Conservation (phyloP, 2,888 invertebrate genomes). For the Caenorhabditis wallacei region DNA sequence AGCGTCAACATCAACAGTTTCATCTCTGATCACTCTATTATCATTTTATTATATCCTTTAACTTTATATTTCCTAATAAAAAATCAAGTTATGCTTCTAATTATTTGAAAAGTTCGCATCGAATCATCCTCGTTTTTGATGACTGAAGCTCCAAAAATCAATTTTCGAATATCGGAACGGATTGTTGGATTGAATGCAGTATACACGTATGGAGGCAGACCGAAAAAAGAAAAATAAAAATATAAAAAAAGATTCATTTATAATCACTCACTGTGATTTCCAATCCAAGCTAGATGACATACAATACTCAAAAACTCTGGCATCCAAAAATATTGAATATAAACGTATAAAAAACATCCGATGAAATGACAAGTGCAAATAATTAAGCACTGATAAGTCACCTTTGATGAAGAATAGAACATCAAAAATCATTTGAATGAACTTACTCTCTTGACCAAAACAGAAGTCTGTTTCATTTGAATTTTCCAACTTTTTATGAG, state of each 20-base stretch:
- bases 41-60: constrained; percentile 8
- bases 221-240: constrained; percentile 3
- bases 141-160: neutral
- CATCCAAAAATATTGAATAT: constrained; percentile 66
- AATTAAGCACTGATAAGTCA: constrained; percentile 58
- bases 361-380: constrained; percentile 66
- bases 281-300: constrained; percentile 69
- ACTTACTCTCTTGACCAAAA: constrained; percentile 37
- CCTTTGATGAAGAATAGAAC: constrained; percentile 32
- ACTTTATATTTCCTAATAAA: constrained; percentile 14
- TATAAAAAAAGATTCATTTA: neutral
- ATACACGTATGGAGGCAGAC: constrained; percentile 62
- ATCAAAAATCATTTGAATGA: neutral
- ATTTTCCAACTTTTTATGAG: constrained; percentile 41
- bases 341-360: constrained; percentile 68
- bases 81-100: constrained; percentile 30
- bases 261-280: constrained; percentile 59
- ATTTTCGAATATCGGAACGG: constrained; percentile 41
- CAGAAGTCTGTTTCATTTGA: constrained; percentile 35
- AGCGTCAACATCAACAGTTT: neutral
- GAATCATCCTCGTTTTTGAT: constrained; percentile 22
- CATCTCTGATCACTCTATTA: constrained; percentile 1
- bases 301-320: constrained; percentile 57
- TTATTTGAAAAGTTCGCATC: constrained; percentile 25
- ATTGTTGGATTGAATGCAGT: constrained; percentile 59